Evolutionary conservation across 2,797 vertebrate species (phyloP), one percentile per base, ranked within the genome.

Genomic region (Sebastes steindachneri): DNA sequence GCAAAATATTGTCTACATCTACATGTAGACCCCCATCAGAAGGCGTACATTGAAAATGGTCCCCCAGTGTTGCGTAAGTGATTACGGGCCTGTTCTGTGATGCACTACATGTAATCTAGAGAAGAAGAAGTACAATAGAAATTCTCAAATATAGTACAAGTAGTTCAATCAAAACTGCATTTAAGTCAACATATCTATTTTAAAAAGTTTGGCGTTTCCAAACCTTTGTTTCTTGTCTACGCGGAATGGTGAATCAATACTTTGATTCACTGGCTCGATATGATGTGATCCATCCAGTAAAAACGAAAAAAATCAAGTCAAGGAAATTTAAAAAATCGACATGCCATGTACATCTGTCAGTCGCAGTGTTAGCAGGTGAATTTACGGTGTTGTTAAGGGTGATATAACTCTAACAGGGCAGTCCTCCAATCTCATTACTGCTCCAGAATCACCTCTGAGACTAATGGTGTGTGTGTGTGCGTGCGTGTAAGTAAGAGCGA

Each of bases 371-470:
- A 90, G 82, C 88, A 80, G 75, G 59, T 73, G 66, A 79, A 91
- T 92, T 90, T 87, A 91, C 29, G 1, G 75, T 45, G 77, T 82
- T 85, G 80, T 92, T 89, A 83, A 77, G 45, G 77, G 75, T 57
- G 68, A 77, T 81, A 83, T 85, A 86, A 89, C 69, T 86, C 86
- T 28, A 87, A 74, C 68, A 72, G 86, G 89, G 76, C 90, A 91
- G 83, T 92, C 73, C 60, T 80, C 77, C 90, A 91, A 88, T 95
- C 90, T 93, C 91, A 92, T 95, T 93, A 93, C 91, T 80, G 80
- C 62, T 83, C 74, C 55, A 77, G 79, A 85, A 90, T 89, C 89
- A 91, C 86, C 77, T 69, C 84, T 79, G 79, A 83, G 88, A 92
- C 83, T 89, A 92, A 92, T 90, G 88, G 67, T 53, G 73, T 68